These are phyloP conservation scores for Xestia xanthographa DNA, from an alignment of 2,888 invertebrate species.

Conservation along the genomic window DNA sequence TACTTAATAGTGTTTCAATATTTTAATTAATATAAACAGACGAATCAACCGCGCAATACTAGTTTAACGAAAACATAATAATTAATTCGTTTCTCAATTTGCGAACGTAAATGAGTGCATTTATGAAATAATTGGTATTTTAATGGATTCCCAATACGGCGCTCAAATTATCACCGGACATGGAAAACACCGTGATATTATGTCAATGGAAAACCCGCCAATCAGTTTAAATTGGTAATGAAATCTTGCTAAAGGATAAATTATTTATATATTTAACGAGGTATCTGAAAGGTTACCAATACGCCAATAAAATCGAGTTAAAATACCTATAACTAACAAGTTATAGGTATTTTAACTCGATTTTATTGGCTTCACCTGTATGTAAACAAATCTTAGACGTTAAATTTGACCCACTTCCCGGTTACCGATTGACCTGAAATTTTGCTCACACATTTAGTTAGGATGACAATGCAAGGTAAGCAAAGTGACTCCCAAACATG, in stretches of 20 bases:
- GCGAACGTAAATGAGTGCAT: constrained; percentile 67
- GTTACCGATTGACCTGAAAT: too few species aligned
- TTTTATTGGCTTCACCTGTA: too few species aligned
- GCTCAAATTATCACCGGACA: constrained; percentile 29
- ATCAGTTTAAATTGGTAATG: constrained; percentile 17
- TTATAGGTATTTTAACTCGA: background rate
- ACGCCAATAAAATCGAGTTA: too few species aligned
- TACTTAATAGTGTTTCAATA: background rate
- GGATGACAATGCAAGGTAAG: too few species aligned
- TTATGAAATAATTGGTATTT: constrained; percentile 73
- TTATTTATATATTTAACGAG: background rate
- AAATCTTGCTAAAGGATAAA: constrained; percentile 1
- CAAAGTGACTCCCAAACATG: too few species aligned
- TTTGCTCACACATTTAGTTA: too few species aligned
- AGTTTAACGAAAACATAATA: constrained; percentile 41
- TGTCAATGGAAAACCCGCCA: background rate
- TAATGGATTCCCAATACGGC: constrained; percentile 61
- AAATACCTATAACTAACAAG: too few species aligned
- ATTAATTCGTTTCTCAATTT: constrained; percentile 55
- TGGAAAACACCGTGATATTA: constrained; percentile 10
- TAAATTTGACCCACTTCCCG: too few species aligned
- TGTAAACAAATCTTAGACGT: too few species aligned
- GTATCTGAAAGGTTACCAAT: background rate
- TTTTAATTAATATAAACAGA: background rate
- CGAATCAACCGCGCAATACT: constrained; percentile 4